Evolutionary conservation across 2,888 invertebrate species (phyloP).

Genomic region (Nomada ferruginata): DNA sequence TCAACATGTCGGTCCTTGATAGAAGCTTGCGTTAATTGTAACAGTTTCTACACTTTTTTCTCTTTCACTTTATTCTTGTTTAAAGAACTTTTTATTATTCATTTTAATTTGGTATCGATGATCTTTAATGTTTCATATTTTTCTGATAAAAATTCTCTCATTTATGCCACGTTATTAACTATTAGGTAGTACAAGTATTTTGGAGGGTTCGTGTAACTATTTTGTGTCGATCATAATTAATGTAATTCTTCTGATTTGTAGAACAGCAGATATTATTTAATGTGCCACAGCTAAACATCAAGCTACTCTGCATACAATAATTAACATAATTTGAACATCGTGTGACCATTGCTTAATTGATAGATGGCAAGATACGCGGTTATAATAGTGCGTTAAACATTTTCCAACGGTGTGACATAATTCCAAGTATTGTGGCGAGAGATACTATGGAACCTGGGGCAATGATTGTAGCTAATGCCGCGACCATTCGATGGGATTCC

Average conservation of each 20-base stretch:
- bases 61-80: neutral
- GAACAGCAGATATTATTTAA: no score
- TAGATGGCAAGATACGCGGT: slow-evolving; percentile 51
- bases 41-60: neutral
- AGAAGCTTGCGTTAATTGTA: neutral
- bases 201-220: no score
- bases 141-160: no score
- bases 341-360: slow-evolving; percentile 57
- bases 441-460: slow-evolving; percentile 2
- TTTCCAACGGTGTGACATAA: slow-evolving; percentile 54
- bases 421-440: slow-evolving; percentile 34
- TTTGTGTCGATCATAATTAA: no score
- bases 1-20: neutral
- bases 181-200: no score
- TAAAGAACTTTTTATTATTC: no score
- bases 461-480: slow-evolving; percentile 50
- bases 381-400: slow-evolving; percentile 48
- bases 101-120: no score
- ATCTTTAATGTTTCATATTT: no score
- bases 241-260: no score
- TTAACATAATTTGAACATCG: slow-evolving; percentile 45
- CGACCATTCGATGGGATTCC: slow-evolving; percentile 41
- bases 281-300: slow-evolving; percentile 1
- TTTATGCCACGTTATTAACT: no score
- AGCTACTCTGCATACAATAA: slow-evolving; percentile 19